A percentile compares a stretch with the other conserved stretches of the same genome.
These are phyloP conservation scores for Euleptes europaea DNA, from an alignment of 2,113 vertebrate species.

Conservation along the genomic window DNA sequence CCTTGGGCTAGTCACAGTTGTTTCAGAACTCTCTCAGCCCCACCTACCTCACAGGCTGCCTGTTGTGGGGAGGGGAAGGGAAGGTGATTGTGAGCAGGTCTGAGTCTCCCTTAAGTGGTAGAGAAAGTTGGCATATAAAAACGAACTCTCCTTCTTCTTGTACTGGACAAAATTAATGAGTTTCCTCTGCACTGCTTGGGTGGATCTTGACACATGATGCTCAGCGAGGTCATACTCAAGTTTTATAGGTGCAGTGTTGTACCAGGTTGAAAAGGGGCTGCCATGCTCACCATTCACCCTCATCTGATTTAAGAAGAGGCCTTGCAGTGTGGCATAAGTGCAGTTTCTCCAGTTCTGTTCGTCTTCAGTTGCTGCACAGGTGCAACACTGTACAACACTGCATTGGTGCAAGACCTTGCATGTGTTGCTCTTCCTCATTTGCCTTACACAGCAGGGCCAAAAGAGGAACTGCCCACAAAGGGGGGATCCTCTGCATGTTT, in stretches of 20 bases:
- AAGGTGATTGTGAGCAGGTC: too few relatives aligned
- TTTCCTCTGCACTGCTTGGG: not conserved
- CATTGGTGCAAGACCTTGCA: too few relatives aligned
- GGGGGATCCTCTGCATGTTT: too few relatives aligned
- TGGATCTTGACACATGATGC: too few relatives aligned
- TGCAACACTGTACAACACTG: too few relatives aligned
- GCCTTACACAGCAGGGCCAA: not conserved
- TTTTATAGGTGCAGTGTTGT: not conserved
- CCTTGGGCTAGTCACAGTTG: too few relatives aligned
- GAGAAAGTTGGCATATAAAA: too few relatives aligned
- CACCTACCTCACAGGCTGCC: too few relatives aligned
- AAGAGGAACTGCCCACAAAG: not conserved
- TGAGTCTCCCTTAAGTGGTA: too few relatives aligned
- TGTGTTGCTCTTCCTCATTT: not conserved
- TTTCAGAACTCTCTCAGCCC: too few relatives aligned
- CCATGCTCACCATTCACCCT: not conserved
- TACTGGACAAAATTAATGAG: not conserved
- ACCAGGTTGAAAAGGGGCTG: not conserved
- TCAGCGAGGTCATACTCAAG: not conserved
- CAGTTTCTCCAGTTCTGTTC: not conserved
- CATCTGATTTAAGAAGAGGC: not conserved
- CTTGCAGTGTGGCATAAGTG: not conserved
- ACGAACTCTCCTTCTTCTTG: too few relatives aligned
- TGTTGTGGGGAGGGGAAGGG: too few relatives aligned
- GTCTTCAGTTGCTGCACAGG: not conserved